Base-by-base conservation (phyloP, 2,888 invertebrate genomes). In the Lysandra coridon region DNA sequence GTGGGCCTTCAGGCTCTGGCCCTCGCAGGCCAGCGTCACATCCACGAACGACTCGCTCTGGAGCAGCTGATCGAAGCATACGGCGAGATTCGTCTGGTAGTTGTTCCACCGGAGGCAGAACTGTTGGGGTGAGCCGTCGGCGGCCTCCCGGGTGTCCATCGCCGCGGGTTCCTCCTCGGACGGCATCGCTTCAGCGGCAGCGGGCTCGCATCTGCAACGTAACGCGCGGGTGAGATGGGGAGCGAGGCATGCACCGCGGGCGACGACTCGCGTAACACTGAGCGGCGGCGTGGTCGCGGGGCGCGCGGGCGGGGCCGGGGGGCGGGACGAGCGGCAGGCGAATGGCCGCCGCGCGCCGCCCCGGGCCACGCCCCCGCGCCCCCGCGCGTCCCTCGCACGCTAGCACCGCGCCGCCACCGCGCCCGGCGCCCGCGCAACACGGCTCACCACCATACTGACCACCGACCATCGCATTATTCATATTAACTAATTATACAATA, bases 21-120 rank as follows among this genome's bases (percentile, higher is more conserved):
- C 98, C 88, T 98, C 98, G 94, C 98, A 98, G 80, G 98, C 98
- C 81, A 98, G 95, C 53, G 98, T 98, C 83, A 98, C 98, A 91
- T 98, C 98, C 84, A 98, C 98, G 93, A 98, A 98, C 82, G 97
- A 97, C 92, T 98, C 98, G 88, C 96, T 97, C 92, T 98, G 98
- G 83, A 98, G 95, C 84, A 98, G 96, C 92, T 98, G 98, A 90
- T 98, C 98, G 95, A 98, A 97, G 86, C 97, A 97, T 95, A 96
- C 97, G 85, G 98, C 97, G 86, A 98, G 92, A 90, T 98, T 98
- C 85, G 96, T 96, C 91, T 98, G 98, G 92, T 98, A 98, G 92
- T 98, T 98, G 95, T 98, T 98, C 98, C 98, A 98, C 83, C 98
- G 96, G 87, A 98, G 95, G 91, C 98, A 98, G 93, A 98, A 98